phyloP scores from a whole-genome alignment of 2,797 vertebrate species.

The Lepus townsendii region DNA sequence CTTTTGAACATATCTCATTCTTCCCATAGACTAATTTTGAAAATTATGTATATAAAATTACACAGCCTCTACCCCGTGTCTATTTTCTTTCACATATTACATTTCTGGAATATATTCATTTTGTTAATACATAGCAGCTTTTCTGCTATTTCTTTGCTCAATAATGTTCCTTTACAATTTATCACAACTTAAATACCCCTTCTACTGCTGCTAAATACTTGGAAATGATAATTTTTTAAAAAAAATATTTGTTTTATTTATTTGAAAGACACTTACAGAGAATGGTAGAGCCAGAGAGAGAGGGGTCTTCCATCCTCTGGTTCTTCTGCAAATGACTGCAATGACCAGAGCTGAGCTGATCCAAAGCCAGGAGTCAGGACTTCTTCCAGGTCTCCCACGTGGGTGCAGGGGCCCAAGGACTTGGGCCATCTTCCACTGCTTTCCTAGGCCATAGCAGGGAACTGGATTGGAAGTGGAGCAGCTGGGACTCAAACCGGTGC shows the following conservation, averaged over 20 bases:
- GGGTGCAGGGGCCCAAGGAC: too few relatives aligned
- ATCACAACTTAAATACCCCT: neutral
- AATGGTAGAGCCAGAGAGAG: too few relatives aligned
- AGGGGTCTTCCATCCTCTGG: too few relatives aligned
- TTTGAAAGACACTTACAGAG: too few relatives aligned
- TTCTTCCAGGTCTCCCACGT: too few relatives aligned
- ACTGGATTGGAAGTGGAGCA: too few relatives aligned
- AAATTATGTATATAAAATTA: neutral
- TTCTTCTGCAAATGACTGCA: too few relatives aligned
- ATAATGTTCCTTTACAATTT: neutral
- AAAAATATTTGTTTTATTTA: neutral
- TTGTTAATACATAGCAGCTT: neutral
- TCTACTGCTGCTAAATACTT: neutral
- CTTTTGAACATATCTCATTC: neutral
- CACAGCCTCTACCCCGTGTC: fast-evolving
- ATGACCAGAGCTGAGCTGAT: too few relatives aligned
- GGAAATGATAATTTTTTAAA: neutral
- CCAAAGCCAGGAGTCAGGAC: too few relatives aligned
- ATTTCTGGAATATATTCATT: neutral
- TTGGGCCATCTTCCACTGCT: too few relatives aligned
- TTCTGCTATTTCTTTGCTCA: neutral
- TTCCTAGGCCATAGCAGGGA: too few relatives aligned
- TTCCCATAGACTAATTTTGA: neutral
- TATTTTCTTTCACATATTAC: neutral
- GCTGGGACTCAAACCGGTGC: too few relatives aligned